Base-by-base conservation (phyloP, 2,888 invertebrate genomes). In the Eudemis profundana region DNA sequence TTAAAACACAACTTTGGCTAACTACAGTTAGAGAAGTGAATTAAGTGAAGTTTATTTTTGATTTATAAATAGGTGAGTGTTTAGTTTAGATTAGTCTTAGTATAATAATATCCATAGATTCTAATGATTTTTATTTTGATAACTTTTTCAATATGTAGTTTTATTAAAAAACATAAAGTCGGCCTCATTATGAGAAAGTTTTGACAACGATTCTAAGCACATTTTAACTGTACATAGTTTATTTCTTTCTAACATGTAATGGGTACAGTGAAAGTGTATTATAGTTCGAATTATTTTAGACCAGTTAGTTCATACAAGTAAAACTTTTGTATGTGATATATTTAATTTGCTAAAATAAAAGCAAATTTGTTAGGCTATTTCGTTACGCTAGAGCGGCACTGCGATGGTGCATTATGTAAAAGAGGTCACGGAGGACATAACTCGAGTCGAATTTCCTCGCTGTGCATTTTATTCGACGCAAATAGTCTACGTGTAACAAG, bases 1-100 rank as follows among this genome's bases (percentile, higher is more conserved):
- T 27, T 70, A 71, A 68, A 63, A 68, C 69, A 69, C 42, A 47
- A 29, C n/a, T 36, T 29, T 10, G 21, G 17, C 21, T n/a, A n/a
- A n/a, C 14, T 17, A 17, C 17, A 19, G 5, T 21, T 44, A 14
- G 7, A 44, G 15, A 50, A 64, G 64, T 64, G 44, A 57, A 64
- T 21, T 29, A 49, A 50, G 56, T 50, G 49, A 1, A 49, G 29
- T 14, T 49, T 33, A 19, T 59, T 50, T n/a, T 42, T 23, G 59
- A 44, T 51, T 57, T 29, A 62, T 50, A 17, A 33, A 19, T 49
- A 47, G 42, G 61, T 61, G 29, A 61, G 61, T 61, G 14, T 21
- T 27, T n/a, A 8, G 17, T 23, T 23, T 14, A 10, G 10, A 10
- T 23, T 54, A 23, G 8, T 23, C 12, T 54, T 51, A 10, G 4